Evolutionary conservation across 2,888 invertebrate species (phyloP).

Genomic region (Venusia cambrica): DNA sequence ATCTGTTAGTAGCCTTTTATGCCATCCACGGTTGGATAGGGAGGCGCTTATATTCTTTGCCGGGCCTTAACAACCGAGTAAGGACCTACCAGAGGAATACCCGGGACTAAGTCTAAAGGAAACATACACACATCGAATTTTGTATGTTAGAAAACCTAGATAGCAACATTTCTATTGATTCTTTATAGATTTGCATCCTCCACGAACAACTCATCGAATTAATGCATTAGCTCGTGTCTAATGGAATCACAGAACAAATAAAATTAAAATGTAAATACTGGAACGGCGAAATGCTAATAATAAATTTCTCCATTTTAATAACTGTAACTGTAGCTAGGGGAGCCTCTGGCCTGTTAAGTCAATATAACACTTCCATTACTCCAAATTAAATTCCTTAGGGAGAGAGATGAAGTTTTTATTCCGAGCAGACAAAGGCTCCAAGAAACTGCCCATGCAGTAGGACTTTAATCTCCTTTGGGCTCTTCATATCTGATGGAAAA

Average conservation of each 20-base stretch:
- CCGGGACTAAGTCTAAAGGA: too few species aligned
- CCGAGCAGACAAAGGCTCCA: conserved; percentile 58
- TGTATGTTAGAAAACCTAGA: too few species aligned
- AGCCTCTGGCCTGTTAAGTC: conserved; percentile 79
- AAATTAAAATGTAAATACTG: conserved; percentile 80
- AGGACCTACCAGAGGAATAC: too few species aligned
- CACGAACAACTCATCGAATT: conserved; percentile 58
- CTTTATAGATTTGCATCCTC: conserved; percentile 36
- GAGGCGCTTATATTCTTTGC: too few species aligned
- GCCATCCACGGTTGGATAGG: too few species aligned
- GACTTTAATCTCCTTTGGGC: conserved; percentile 32
- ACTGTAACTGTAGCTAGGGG: conserved; percentile 76
- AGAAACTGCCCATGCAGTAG: conserved; percentile 55
- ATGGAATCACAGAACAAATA: conserved; percentile 80
- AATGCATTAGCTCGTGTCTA: conserved; percentile 72
- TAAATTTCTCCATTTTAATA: conserved; percentile 82
- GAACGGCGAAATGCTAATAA: conserved; percentile 77
- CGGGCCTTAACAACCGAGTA: too few species aligned
- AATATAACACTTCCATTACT: conserved; percentile 82
- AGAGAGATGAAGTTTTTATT: conserved; percentile 79
- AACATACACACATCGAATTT: too few species aligned
- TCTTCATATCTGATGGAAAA: conserved; percentile 34
- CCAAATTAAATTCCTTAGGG: conserved; percentile 80
- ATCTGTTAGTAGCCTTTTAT: too few species aligned
- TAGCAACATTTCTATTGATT: too few species aligned